Percentiles rank a stretch among this genome's conserved stretches.
phyloP scores from a whole-genome alignment of 2,797 vertebrate species.

The Limnodromus scolopaceus region DNA sequence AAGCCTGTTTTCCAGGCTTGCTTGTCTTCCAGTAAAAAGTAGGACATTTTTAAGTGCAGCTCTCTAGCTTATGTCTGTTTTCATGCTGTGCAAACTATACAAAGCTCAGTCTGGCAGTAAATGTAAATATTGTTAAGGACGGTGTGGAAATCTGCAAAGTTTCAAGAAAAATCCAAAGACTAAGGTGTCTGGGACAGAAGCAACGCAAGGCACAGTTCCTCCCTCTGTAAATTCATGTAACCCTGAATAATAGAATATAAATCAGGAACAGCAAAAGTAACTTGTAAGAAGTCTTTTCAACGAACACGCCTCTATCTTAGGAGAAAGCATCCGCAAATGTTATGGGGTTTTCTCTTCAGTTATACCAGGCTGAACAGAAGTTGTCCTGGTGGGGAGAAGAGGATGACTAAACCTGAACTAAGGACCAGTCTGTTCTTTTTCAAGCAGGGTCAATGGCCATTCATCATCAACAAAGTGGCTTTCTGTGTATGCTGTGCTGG shows the following conservation, averaged over 20 bases:
- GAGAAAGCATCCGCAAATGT: background rate
- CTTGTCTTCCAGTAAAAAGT: background rate
- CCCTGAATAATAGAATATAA: background rate
- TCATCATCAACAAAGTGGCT: conserved; percentile 11
- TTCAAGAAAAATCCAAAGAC: background rate
- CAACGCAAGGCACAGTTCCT: background rate
- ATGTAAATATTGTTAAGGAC: background rate
- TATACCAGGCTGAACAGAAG: background rate
- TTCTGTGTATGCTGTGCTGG: background rate
- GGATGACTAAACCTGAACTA: background rate
- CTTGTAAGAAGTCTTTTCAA: background rate
- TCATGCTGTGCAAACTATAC: background rate
- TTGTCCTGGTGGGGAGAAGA: background rate
- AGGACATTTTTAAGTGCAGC: background rate
- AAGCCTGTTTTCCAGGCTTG: background rate
- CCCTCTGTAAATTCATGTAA: background rate
- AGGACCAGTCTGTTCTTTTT: background rate
- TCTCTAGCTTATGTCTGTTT: background rate
- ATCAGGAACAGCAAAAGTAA: background rate
- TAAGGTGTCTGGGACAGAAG: background rate
- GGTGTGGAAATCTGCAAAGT: background rate
- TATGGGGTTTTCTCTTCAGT: background rate
- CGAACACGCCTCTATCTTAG: rapidly evolving
- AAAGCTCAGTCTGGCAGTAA: background rate
- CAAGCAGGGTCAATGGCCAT: background rate